These are phyloP conservation scores for Xyrauchen texanus DNA, from an alignment of 2,113 vertebrate species.

Conservation along the genomic window DNA sequence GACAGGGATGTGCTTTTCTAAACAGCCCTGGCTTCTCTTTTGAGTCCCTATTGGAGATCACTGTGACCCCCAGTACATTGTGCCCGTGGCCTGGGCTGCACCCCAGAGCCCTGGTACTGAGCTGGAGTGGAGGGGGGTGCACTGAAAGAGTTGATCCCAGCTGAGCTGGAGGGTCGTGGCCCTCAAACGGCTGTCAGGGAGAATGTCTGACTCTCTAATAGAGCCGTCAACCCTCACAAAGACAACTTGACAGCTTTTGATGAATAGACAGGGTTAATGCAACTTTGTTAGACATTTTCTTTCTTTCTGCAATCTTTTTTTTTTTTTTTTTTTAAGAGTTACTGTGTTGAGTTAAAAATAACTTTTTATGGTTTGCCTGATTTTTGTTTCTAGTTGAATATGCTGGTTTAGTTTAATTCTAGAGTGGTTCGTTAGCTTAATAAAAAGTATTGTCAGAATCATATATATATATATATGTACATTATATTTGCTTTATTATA, in stretches of 20 bases:
- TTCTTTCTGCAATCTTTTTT: not conserved
- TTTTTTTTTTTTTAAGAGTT: not conserved
- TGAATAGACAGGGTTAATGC: slow-evolving; percentile 68
- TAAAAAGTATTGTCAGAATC: no score
- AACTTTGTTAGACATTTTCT: slow-evolving; percentile 41
- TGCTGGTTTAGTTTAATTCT: not conserved
- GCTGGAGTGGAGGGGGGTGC: slow-evolving; percentile 27
- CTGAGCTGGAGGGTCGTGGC: slow-evolving; percentile 65
- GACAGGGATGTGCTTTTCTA: slow-evolving; percentile 33
- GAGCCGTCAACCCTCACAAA: slow-evolving; percentile 80
- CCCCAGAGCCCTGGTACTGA: slow-evolving; percentile 54
- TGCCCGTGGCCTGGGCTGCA: slow-evolving; percentile 60
- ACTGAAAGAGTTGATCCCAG: slow-evolving; percentile 40
- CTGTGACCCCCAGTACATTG: slow-evolving; percentile 67
- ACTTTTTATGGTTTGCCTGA: not conserved
- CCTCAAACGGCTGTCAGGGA: slow-evolving; percentile 56
- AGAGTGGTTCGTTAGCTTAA: no score
- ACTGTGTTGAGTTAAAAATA: slow-evolving; percentile 12
- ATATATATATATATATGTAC: not conserved
- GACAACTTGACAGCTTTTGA: slow-evolving; percentile 71
- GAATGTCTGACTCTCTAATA: slow-evolving; percentile 71
- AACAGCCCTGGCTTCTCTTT: slow-evolving; percentile 58
- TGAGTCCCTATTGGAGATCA: slow-evolving; percentile 52
- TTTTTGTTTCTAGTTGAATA: not conserved
- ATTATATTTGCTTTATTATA: not conserved